Evolutionary conservation across 2,888 invertebrate species (phyloP).

Genomic region (Agrochola lota): DNA sequence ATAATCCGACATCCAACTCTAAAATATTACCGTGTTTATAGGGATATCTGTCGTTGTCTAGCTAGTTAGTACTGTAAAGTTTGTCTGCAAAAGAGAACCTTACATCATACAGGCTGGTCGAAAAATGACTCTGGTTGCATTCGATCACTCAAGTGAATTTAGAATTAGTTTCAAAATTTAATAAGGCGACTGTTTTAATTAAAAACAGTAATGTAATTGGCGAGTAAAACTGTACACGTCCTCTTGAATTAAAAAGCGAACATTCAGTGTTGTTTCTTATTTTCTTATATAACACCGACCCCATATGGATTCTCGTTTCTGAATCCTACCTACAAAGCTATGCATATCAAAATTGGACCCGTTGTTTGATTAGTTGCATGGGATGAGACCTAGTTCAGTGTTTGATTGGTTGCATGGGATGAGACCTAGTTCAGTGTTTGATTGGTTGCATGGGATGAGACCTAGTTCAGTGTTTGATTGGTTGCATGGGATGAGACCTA

Average conservation of each 20-base stretch:
- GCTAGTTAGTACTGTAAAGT: not conserved
- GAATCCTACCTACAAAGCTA: not conserved
- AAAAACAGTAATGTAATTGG: no score
- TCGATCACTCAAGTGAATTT: no score
- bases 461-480: not conserved
- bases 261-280: not conserved
- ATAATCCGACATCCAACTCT: not conserved
- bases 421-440: no score
- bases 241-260: not conserved
- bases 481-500: no score
- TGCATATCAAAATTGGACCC: not conserved
- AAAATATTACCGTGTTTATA: not conserved
- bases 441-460: not conserved
- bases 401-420: not conserved
- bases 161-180: no score
- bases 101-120: no score
- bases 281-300: no score
- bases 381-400: not conserved
- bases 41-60: not conserved
- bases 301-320: no score
- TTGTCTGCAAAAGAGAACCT: no score
- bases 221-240: no score
- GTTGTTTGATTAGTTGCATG: not conserved
- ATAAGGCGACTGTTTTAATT: no score
- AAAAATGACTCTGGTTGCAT: no score